phyloP scores from a whole-genome alignment of 92 coral and sea anemone species.

The Ricordea florida region DNA sequence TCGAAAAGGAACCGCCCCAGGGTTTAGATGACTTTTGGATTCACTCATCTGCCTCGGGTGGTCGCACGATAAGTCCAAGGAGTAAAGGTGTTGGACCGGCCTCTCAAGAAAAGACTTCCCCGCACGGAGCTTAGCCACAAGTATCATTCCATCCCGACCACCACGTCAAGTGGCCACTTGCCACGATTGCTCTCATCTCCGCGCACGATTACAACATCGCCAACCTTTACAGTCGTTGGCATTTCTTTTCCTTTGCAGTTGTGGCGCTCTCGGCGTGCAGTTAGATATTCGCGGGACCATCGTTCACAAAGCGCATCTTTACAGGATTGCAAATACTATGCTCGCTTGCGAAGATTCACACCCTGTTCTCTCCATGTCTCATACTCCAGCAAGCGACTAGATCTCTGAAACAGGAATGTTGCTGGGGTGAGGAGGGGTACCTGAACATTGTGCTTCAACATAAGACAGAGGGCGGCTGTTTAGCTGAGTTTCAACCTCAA shows the following conservation, averaged over 20 bases:
- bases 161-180: slow-evolving; percentile 12
- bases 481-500: slow-evolving; percentile 36
- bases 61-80: slow-evolving; percentile 18
- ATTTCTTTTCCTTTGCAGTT: neutral
- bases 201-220: slow-evolving; percentile 20
- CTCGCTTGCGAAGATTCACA: slow-evolving; percentile 35
- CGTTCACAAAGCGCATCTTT: slow-evolving; percentile 53
- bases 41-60: neutral
- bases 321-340: slow-evolving; percentile 14
- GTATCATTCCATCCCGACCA: slow-evolving; percentile 24
- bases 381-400: slow-evolving; percentile 16
- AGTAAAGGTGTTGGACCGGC: slow-evolving; percentile 21
- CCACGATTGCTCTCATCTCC: slow-evolving; percentile 17
- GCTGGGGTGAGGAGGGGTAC: slow-evolving; percentile 39
- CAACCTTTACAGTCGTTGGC: neutral
- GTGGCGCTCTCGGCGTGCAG: slow-evolving; percentile 33
- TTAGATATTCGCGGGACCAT: slow-evolving; percentile 43
- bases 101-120: slow-evolving; percentile 17
- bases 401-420: slow-evolving; percentile 6
- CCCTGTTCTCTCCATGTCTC: slow-evolving; percentile 13
- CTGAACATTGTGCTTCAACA: slow-evolving; percentile 54
- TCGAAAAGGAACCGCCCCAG: neutral
- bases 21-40: no score
- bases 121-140: slow-evolving; percentile 2
- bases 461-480: slow-evolving; percentile 46